Percentiles rank a stretch among this genome's conserved stretches.
Conservation (phyloP, 2,888 invertebrate genomes). For the Aphidius colemani region DNA sequence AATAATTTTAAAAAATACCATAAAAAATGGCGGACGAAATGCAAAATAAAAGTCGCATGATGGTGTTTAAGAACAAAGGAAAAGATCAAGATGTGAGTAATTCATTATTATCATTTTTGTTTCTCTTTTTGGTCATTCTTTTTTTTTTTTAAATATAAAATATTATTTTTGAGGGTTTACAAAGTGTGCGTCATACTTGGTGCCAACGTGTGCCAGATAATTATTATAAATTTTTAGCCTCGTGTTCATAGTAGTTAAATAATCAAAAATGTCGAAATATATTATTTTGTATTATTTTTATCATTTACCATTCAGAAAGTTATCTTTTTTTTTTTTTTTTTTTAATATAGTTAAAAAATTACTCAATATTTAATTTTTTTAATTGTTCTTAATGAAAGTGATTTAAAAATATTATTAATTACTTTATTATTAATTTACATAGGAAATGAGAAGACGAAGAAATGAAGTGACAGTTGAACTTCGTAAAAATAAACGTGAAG, state of each 20-base stretch:
- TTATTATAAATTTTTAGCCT: no score
- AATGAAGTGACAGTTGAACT: conserved; percentile 97
- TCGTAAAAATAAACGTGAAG: conserved; percentile 97
- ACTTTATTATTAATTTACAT: conserved; percentile 31
- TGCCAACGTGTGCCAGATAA: no score
- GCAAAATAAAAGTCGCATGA: conserved; percentile 83
- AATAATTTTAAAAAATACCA: conserved; percentile 30
- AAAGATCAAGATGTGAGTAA: conserved; percentile 76
- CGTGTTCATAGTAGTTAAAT: no score
- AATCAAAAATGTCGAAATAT: no score
- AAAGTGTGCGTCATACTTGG: neutral
- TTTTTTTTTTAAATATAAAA: neutral
- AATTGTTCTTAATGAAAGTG: no score
- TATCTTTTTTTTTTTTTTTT: no score
- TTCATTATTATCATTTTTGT: neutral
- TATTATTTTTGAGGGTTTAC: neutral
- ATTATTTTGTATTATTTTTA: no score
- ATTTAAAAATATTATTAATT: no score
- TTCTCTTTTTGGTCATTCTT: neutral
- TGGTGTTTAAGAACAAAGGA: conserved; percentile 97
- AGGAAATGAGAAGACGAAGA: conserved; percentile 96
- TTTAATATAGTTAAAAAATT: no score
- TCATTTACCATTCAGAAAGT: no score
- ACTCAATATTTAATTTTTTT: no score
- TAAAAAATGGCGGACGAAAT: conserved; percentile 77